phyloP scores from a whole-genome alignment of 2,797 vertebrate species.

The Melanogrammus aeglefinus region DNA sequence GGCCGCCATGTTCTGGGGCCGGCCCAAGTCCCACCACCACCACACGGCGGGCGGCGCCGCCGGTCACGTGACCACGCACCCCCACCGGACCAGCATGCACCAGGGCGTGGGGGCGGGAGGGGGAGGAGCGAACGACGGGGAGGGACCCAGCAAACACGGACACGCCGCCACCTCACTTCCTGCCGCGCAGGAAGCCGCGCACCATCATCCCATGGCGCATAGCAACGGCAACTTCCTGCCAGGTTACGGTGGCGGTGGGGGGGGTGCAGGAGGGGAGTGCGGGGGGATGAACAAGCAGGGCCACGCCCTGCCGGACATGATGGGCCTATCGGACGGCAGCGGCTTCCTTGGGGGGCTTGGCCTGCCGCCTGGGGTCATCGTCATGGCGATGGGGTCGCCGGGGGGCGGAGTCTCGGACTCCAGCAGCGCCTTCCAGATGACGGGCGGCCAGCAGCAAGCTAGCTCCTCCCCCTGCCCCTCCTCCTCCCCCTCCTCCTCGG shows the following conservation, averaged over 20 bases:
- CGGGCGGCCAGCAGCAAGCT: slow-evolving; percentile 78
- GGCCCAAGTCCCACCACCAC: slow-evolving; percentile 63
- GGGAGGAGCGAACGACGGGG: slow-evolving; percentile 38
- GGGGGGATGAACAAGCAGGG: slow-evolving; percentile 84
- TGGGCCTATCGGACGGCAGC: slow-evolving; percentile 72
- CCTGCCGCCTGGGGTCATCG: slow-evolving; percentile 89
- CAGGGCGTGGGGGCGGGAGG: slow-evolving; percentile 46
- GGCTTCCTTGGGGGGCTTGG: slow-evolving; percentile 87
- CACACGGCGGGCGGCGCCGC: slow-evolving; percentile 23
- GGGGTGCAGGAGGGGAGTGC: slow-evolving; percentile 68
- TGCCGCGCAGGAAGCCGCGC: slow-evolving; percentile 50
- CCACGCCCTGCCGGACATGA: slow-evolving; percentile 71
- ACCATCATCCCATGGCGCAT: slow-evolving; percentile 61
- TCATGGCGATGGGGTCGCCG: slow-evolving; percentile 85
- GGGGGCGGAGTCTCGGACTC: slow-evolving; percentile 79
- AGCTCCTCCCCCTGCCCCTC: slow-evolving; percentile 76
- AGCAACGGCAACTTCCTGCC: slow-evolving; percentile 70
- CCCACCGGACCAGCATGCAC: slow-evolving; percentile 57
- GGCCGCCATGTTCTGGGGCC: slow-evolving; percentile 69
- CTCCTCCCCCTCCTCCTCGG: slow-evolving; percentile 49
- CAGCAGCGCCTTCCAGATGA: slow-evolving; percentile 91
- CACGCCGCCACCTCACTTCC: slow-evolving; percentile 52
- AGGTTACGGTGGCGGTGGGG: slow-evolving; percentile 37
- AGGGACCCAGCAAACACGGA: slow-evolving; percentile 50
- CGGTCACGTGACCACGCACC: slow-evolving; percentile 56